Evolutionary conservation across 2,797 vertebrate genomes (phyloP), one percentile per base, ranked within the genome.

Genomic region (Sphenodon punctatus): DNA sequence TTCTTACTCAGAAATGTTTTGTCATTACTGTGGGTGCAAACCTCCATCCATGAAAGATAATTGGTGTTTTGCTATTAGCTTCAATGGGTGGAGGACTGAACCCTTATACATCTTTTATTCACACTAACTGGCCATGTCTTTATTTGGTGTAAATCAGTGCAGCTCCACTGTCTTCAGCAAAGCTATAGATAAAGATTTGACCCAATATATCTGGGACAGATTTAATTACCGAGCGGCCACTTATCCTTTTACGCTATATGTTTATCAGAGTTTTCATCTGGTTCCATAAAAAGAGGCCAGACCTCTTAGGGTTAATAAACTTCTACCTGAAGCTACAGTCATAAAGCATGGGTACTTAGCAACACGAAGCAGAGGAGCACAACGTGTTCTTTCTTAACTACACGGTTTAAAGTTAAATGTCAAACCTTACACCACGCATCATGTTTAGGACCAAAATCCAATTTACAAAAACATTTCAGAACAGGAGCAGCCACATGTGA

Each of bases 331-430:
- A 79, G 49, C 51, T 85, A 64, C 82, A 80, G 34, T 82, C 82
- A 79, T 82, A 87, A 92, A 91, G 42, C 87, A 73, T 34, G 77
- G 87, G 67, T 93, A 89, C 92, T 92, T 94, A 94, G 93, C 92
- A 95, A 95, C 94, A 60, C 85, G 78, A 80, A 91, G 73, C 76
- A 89, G 84, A 90, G 83, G 55, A 90, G 88, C 81, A 93, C 88
- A 88, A 86, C 48, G 56, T 84, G 78, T 93, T 93, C 87, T n/a
- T 15, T 82, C 36, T 63, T 89, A 79, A 86, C 25, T 36, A 49
- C 9, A 4, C 66, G 56, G 79, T 78, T 91, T 85, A 67, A 78
- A 72, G 59, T 49, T 71, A 80, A 91, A 84, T 71, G 78, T 58
- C 68, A 84, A 81, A 79, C 77, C 79, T 85, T 42, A 4, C 68